A percentile compares a stretch with the other conserved stretches of the same genome.
Conservation (phyloP, 2,113 vertebrate genomes). For the Hemibagrus wyckioides region DNA sequence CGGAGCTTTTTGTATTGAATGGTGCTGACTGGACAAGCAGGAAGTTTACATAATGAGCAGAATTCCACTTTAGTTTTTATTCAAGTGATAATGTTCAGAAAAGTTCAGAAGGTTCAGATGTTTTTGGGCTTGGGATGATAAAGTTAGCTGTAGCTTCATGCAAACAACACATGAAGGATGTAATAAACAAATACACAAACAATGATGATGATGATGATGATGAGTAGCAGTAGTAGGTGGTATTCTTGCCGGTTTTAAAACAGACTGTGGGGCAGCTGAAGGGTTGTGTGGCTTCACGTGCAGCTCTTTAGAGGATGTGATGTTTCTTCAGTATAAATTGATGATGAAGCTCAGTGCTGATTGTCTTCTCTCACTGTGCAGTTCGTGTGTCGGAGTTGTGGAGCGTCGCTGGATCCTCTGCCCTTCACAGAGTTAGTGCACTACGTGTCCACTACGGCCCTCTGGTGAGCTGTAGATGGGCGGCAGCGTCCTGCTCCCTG, state of each 20-base stretch:
- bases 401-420: conserved; percentile 92
- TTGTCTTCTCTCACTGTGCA: conserved; percentile 60
- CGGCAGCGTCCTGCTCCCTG: neutral
- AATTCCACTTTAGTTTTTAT: neutral
- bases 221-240: neutral
- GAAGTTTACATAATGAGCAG: neutral
- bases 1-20: neutral
- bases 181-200: neutral
- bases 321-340: neutral
- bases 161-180: neutral
- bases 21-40: neutral
- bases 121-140: no score
- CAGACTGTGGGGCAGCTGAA: neutral
- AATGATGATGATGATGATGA: neutral
- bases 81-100: neutral
- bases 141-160: neutral
- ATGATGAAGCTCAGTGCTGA: neutral
- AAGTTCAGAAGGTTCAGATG: neutral
- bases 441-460: conserved; percentile 95
- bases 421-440: conserved; percentile 96
- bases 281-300: neutral
- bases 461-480: conserved; percentile 82
- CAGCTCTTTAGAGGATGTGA: neutral
- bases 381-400: conserved; percentile 95
- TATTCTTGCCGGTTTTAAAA: neutral